A percentile compares a stretch with the other conserved stretches of the same genome.
These are phyloP conservation scores for Noctua janthe DNA, from an alignment of 2,888 invertebrate species.

Conservation along the genomic window DNA sequence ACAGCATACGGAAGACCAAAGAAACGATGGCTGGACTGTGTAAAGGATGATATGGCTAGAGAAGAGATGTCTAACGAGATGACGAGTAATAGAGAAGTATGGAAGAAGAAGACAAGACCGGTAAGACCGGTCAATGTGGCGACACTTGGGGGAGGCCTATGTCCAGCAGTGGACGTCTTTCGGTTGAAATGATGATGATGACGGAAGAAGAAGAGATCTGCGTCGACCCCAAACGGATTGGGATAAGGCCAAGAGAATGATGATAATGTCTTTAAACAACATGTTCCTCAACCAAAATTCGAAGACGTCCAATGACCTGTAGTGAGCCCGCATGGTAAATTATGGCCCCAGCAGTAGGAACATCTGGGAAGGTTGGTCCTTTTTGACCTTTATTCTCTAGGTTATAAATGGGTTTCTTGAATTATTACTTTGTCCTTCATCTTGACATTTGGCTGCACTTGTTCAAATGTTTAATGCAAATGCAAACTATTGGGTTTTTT, in stretches of 20 bases:
- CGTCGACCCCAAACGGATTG: too few relatives aligned
- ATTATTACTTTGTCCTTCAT: background rate
- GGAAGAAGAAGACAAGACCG: background rate
- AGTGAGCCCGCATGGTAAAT: too few relatives aligned
- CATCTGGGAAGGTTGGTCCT: background rate
- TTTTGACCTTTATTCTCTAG: background rate
- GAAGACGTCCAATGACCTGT: background rate
- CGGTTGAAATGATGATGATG: too few relatives aligned
- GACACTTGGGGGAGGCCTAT: too few relatives aligned
- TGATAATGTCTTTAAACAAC: background rate
- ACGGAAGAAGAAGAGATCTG: too few relatives aligned
- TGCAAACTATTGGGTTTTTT: background rate
- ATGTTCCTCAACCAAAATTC: background rate
- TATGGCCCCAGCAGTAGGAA: background rate
- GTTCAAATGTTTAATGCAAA: background rate
- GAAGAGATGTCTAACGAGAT: background rate
- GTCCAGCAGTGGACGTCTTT: too few relatives aligned
- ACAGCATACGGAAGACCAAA: background rate
- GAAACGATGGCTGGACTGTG: background rate
- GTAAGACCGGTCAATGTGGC: too few relatives aligned
- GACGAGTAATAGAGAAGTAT: background rate
- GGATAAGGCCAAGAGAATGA: background rate
- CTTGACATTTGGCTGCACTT: constrained; percentile 4
- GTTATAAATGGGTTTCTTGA: background rate
- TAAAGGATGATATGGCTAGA: background rate